A percentile compares a stretch with the other conserved stretches of the same genome.
Evolutionary conservation across 2,113 vertebrate genomes (phyloP).

Genomic region (Nymphicus hollandicus): DNA sequence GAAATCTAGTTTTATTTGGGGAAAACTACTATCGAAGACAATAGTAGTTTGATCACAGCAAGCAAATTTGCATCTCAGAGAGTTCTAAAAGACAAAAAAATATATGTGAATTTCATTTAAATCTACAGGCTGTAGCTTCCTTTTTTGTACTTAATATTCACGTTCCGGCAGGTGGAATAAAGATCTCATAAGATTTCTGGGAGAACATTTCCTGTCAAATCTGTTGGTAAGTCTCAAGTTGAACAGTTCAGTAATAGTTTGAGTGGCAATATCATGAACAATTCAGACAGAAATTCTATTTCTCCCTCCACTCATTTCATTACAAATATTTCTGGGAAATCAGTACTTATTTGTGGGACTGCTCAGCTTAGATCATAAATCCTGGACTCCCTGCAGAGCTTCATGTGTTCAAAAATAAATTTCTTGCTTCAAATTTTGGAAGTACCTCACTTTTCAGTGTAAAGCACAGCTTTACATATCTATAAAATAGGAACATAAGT

Average conservation of each 20-base stretch:
- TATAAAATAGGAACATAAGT: background rate
- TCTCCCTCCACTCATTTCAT: background rate
- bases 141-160: background rate
- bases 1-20: background rate
- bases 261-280: background rate
- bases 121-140: background rate
- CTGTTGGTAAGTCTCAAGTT: background rate
- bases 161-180: background rate
- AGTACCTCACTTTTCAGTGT: background rate
- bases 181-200: background rate
- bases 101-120: background rate
- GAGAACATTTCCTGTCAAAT: background rate
- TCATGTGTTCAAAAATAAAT: background rate
- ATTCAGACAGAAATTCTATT: background rate
- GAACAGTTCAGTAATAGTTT: background rate
- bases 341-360: background rate
- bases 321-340: slow-evolving; percentile 21
- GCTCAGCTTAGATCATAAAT: background rate
- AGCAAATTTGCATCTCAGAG: slow-evolving; percentile 5
- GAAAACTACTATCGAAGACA: background rate
- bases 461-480: background rate
- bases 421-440: background rate
- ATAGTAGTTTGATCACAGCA: background rate
- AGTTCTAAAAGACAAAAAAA: background rate
- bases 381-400: background rate